Percentiles rank a stretch among this genome's conserved stretches.
Evolutionary conservation across 2,888 invertebrate genomes (phyloP).

Genomic region (Anorthoa munda): DNA sequence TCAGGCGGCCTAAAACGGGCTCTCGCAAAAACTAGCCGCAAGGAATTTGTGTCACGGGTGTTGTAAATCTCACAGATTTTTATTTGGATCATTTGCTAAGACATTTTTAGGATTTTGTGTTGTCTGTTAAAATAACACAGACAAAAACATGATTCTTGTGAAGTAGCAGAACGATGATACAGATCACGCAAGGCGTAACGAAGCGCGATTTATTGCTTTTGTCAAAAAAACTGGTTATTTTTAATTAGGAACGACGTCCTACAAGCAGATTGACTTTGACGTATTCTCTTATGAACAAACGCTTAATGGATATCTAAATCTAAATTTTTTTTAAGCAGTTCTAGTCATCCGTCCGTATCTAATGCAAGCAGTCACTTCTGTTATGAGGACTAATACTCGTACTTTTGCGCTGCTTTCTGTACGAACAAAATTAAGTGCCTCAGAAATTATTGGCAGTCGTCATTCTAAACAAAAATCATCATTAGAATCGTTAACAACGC

Average conservation of each 20-base stretch:
- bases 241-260: conserved; percentile 20
- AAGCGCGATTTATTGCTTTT: conserved; percentile 43
- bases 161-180: conserved; percentile 37
- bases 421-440: conserved; percentile 29
- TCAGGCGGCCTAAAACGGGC: conserved; percentile 43
- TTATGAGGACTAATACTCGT: conserved; percentile 14
- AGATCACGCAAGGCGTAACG: conserved; percentile 42
- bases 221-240: conserved; percentile 29
- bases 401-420: too few species aligned
- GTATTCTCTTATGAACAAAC: conserved; percentile 21
- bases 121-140: conserved; percentile 40
- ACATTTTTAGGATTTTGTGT: conserved; percentile 41
- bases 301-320: conserved; percentile 16
- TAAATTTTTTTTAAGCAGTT: background rate
- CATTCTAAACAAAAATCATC: conserved; percentile 40
- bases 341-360: background rate
- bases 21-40: conserved; percentile 56
- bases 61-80: conserved; percentile 49
- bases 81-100: conserved; percentile 49
- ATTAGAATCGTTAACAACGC: conserved; percentile 45
- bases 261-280: conserved; percentile 23
- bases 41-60: conserved; percentile 57
- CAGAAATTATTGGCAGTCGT: conserved; percentile 45
- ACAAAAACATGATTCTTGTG: conserved; percentile 42
- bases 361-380: conserved; percentile 17